Base-by-base conservation (phyloP, 2,797 vertebrate genomes). In the Lophotriccus pileatus region DNA sequence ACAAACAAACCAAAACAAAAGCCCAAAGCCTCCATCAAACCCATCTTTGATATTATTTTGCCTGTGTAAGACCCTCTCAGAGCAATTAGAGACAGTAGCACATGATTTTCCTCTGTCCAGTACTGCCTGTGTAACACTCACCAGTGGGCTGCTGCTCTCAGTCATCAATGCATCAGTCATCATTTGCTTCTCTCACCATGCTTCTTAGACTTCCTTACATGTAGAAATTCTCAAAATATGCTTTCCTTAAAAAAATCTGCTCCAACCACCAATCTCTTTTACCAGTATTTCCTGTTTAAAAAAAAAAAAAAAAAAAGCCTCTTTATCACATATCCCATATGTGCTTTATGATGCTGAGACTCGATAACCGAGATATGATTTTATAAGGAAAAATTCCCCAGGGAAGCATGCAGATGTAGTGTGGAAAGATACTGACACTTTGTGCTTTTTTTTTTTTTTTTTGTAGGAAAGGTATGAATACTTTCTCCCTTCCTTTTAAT, bases 311-410 rank as follows among this genome's bases (percentile, higher is more conserved):
- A 50, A 36, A 18, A 22, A 27, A 1, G 17, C 24, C 14, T 24
- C 69, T 73, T 93, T 90, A 91, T 91, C 91, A 81, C 73, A 78
- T 74, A 91, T 79, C 85, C 79, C 63, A 34, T 86, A 88, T 73
- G 56, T 83, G 73, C 63, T 95, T 90, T 91, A 86, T 70, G 80
- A 55, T 77, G 56, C 83, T 58, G 80, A 79, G 86, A 63, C 77
- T 94, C 77, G 80, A 94, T 96, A 93, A 88, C 80, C 23, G 59
- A 95, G 70, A 94, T 93, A 84, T 4, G 70, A 77, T 90, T 95
- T 94, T 90, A 67, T 91, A 88, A 94, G 68, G 77, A 90, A 94
- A 96, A 95, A 58, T 67, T 60, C 94, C 59, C 12, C 8, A 39
- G 67, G 85, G 83, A 91, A 90, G 63, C 3, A 10, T 93, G 87